These are phyloP conservation scores for Mustelus asterias DNA, from an alignment of 2,113 vertebrate genomes.

Conservation along the genomic window DNA sequence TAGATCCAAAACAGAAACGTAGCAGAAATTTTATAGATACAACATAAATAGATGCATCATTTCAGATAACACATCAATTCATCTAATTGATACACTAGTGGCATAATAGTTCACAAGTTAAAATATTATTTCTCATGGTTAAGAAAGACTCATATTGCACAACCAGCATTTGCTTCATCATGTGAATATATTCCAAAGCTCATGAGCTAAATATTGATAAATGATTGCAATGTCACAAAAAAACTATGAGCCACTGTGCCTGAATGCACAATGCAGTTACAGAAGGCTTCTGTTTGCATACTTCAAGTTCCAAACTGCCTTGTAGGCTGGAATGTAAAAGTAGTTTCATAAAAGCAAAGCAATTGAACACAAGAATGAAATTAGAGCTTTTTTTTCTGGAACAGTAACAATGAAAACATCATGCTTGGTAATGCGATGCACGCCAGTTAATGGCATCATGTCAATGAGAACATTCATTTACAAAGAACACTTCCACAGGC, in stretches of 20 bases:
- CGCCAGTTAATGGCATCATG: conserved; percentile 18
- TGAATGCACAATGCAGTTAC: conserved; percentile 3
- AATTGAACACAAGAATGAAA: conserved; percentile 23
- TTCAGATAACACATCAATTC: not conserved
- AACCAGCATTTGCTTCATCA: not conserved
- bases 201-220: conserved; percentile 17
- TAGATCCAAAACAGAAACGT: not conserved
- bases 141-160: not conserved
- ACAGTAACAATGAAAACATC: conserved; percentile 18
- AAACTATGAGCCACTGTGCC: not conserved
- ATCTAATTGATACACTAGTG: not conserved
- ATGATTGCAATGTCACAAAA: not conserved
- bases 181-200: not conserved
- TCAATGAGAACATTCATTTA: conserved; percentile 18
- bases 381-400: conserved; percentile 3
- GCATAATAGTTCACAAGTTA: not conserved
- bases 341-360: conserved; percentile 15
- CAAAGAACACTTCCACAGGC: conserved; percentile 1
- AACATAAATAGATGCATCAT: not conserved
- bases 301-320: conserved; percentile 35
- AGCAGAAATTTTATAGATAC: not conserved
- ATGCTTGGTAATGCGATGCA: conserved; percentile 2
- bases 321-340: conserved; percentile 25
- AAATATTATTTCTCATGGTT: not conserved
- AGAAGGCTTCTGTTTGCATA: conserved; percentile 34